Conservation (phyloP, 2,888 invertebrate genomes). For the Idaea aversata region DNA sequence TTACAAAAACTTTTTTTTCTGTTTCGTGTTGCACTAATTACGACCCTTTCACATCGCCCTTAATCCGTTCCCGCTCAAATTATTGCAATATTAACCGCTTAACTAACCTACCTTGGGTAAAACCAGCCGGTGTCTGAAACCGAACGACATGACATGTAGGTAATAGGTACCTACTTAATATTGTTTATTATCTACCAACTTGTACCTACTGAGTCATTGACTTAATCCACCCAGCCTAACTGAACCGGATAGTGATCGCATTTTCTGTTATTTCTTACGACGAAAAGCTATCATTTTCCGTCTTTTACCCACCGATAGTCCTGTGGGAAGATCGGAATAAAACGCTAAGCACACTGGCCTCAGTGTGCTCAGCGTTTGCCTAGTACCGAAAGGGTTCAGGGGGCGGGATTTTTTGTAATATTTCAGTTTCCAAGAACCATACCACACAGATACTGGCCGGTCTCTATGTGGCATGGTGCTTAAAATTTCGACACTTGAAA, state of each 20-base stretch:
- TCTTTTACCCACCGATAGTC: no score
- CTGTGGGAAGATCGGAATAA: no score
- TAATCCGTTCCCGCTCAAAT: neutral
- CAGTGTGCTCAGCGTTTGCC: no score
- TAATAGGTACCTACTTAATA: neutral
- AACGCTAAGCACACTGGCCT: no score
- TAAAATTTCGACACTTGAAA: no score
- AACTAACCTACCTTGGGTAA: neutral
- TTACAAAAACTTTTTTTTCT: no score
- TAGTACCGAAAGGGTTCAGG: no score
- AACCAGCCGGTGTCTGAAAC: neutral
- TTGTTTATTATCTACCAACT: conserved; percentile 1
- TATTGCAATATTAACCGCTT: neutral
- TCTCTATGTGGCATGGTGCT: no score
- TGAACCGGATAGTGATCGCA: neutral
- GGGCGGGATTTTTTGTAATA: no score
- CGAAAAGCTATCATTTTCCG: neutral
- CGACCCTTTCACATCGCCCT: neutral
- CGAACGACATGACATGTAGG: neutral
- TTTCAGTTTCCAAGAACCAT: no score
- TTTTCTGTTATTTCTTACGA: neutral
- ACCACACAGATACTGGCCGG: no score
- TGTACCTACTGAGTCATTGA: neutral
- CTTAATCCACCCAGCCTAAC: neutral
- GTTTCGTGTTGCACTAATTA: no score